Base-by-base conservation (phyloP, 2,888 invertebrate species). In the Cheilosia pagana region DNA sequence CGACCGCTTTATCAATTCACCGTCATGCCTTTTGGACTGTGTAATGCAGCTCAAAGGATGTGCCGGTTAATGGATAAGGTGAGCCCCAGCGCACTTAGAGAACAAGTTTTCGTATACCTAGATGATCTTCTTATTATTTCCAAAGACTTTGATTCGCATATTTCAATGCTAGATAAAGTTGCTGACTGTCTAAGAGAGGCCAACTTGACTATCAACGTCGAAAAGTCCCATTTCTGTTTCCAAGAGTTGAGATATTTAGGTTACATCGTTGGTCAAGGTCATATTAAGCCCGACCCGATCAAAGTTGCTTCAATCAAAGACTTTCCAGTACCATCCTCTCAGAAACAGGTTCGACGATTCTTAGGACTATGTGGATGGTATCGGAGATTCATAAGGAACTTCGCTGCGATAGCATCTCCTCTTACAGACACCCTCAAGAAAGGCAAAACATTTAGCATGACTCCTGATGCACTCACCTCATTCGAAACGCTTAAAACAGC, bases 1-100 rank as follows among this genome's bases (percentile, higher is more conserved):
- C 41, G 43, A 45, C 45, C 45, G 8, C 45, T 45, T 19, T 45
- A 45, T 21, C 45, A 45, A 21, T 45, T 45, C 19, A 43, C 43
- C 43, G 43, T 43, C 43, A 43, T 43, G 43, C 43, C 43, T 43
- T 43, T 43, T 43, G 43, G 43, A n/a, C 16, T 43, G 43, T n/a
- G 43, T 43, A 43, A 43, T 16, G 43, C 43, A 43, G 41, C n/a
- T 4, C 41, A 41, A 41, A 41, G 41, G 41, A 41, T 41, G 41
- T 41, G 41, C 6, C n/a, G 41, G 41, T 41, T 41, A 41, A 41
- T 41, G 41, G 41, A 41, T 41, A 41, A n/a, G 2, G 41, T 41
- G 41, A 14, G n/a, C n/a, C 41, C 41, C n/a, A 41, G 41, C 5
- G n/a, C 41, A 41, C 41, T 41, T 41, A 41, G 41, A 41, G 41